phyloP scores from a whole-genome alignment of 2,888 invertebrate genomes.

The Ecdyonurus torrentis region DNA sequence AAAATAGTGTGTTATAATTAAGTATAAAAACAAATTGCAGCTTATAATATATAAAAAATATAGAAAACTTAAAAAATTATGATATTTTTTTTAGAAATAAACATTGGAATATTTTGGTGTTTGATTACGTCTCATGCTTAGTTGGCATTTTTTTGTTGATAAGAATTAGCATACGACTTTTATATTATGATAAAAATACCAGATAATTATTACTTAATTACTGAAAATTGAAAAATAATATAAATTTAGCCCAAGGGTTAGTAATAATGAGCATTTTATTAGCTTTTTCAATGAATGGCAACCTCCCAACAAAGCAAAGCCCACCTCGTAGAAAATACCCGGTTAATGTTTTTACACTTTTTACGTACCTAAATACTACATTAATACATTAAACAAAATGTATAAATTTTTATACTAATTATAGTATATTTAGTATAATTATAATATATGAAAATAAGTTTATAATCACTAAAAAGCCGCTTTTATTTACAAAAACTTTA shows the following conservation, averaged over 20 bases:
- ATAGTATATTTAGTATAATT: background rate
- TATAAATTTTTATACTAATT: background rate
- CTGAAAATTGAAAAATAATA: background rate
- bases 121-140: no score
- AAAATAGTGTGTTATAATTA: no score
- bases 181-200: no score
- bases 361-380: background rate
- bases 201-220: no score
- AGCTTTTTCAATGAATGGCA: background rate
- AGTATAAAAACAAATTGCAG: no score
- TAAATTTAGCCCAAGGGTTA: background rate
- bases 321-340: background rate
- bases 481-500: background rate
- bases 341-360: background rate
- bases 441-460: background rate
- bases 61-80: no score
- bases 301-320: background rate
- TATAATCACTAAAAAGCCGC: background rate
- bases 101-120: no score
- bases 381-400: background rate
- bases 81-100: no score
- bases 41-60: no score
- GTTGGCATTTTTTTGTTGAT: no score
- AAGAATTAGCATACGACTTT: no score
- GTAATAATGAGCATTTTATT: background rate